A percentile compares a stretch with the other conserved stretches of the same genome.
Evolutionary conservation across 2,797 vertebrate genomes (phyloP).

Genomic region (Rostrhamus sociabilis): DNA sequence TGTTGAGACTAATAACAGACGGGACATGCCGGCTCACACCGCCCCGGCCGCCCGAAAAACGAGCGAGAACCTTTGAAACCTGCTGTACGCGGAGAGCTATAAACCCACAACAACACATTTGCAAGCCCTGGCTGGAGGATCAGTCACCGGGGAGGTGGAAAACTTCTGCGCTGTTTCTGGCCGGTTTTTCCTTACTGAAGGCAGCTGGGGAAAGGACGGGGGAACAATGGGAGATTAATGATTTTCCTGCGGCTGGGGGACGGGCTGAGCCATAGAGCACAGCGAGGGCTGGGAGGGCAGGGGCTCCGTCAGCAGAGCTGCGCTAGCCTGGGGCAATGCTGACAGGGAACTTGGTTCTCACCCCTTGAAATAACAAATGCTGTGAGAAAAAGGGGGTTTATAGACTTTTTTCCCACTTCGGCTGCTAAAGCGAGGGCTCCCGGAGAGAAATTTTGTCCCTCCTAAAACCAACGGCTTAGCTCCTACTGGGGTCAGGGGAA

Average conservation of each 20-base stretch:
- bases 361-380: background rate
- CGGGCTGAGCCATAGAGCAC: background rate
- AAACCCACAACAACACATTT: background rate
- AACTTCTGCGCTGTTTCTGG: background rate
- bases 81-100: accelerated
- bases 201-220: background rate
- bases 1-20: constrained; percentile 31
- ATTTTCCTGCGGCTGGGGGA: background rate
- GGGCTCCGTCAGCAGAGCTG: background rate
- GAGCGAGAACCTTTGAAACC: background rate
- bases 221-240: background rate
- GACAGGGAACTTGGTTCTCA: background rate
- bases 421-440: background rate
- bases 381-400: background rate
- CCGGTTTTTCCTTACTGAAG: background rate
- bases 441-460: background rate
- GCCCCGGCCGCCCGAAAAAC: background rate
- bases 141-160: background rate
- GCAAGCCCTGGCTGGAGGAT: background rate
- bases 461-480: background rate
- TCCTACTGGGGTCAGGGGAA: background rate
- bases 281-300: background rate
- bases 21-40: background rate
- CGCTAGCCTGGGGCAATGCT: accelerated
- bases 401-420: background rate